Base-by-base conservation (phyloP, 2,797 vertebrate species). In the Syngnathus rostellatus region DNA sequence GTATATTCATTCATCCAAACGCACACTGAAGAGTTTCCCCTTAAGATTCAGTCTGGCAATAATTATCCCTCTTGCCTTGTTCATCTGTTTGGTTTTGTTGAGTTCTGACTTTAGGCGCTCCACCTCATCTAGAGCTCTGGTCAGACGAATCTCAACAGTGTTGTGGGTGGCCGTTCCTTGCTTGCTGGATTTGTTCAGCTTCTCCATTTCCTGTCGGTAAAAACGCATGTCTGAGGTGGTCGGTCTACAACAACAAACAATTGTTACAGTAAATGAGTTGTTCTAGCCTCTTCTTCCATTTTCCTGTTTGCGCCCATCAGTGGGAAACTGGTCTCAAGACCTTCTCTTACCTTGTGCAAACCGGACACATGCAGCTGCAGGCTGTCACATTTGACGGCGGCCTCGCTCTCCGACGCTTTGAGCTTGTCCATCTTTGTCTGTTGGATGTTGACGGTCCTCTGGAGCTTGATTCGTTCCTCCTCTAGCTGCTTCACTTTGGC, bases 41-140 rank as follows among this genome's bases (percentile, higher is more conserved):
- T 40, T 60, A 9, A 64, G 6, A 25, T 3, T n/a, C 8, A 4
- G 6, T 25, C 38, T 65, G n/a, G 25, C 38, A 65, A 25, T 39
- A 11, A 54, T 62, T 7, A 39, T 1, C 38, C 5, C 16, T 6
- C 45, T 64, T 84, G 97, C 96, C 92, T 94, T 96, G 77, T 86
- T 94, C 63, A 65, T 92, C 77, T 95, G 94, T 77, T 90, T 94
- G 67, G 92, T 77, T 85, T 93, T 94, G 76, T 76, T 91, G 63
- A 98, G 87, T 69, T 97, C 93, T 51, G 72, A 72, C 86, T 95
- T 98, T 43, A 90, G 85, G 74, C 70, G 92, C 69, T 95, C 94
- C 43, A 85, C 90, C 77, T 98, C 95, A 81, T 99, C 96, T 67
- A 94, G 79, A 19, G 96, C 94, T 88, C 95, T 91, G 81, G 95